A percentile compares a stretch with the other conserved stretches of the same genome.
Conservation (phyloP, 2,888 invertebrate species). For the Pherbina coryleti region DNA sequence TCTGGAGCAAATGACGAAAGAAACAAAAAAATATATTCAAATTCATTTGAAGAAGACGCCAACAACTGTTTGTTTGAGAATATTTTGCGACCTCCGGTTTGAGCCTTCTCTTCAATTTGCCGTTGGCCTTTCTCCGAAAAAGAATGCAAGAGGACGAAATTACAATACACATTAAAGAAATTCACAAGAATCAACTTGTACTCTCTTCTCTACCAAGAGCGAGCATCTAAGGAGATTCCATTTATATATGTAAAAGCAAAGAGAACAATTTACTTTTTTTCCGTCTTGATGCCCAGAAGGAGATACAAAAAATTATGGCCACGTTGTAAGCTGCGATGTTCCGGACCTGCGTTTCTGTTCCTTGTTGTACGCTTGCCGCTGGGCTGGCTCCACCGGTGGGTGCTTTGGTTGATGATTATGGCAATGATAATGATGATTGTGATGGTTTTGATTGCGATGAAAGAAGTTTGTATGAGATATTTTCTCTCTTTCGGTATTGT, state of each 20-base stretch:
- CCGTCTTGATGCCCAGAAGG: slow-evolving; percentile 5
- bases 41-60: neutral
- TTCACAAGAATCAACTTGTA: slow-evolving; percentile 25
- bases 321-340: slow-evolving; percentile 23
- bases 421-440: slow-evolving; percentile 69
- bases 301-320: slow-evolving; percentile 30
- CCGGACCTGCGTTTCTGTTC: slow-evolving; percentile 29
- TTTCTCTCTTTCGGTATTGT: slow-evolving; percentile 44
- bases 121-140: slow-evolving; percentile 37
- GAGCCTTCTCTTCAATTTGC: neutral
- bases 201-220: slow-evolving; percentile 31
- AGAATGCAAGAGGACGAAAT: slow-evolving; percentile 32
- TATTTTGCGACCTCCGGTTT: slow-evolving; percentile 27
- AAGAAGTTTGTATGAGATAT: slow-evolving; percentile 63
- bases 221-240: slow-evolving; percentile 34
- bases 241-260: slow-evolving; percentile 35
- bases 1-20: neutral
- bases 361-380: slow-evolving; percentile 41
- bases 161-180: neutral
- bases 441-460: slow-evolving; percentile 67
- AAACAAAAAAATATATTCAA: slow-evolving; percentile 10
- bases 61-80: slow-evolving; percentile 41
- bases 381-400: slow-evolving; percentile 65
- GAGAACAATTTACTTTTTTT: slow-evolving; percentile 37
- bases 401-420: slow-evolving; percentile 68